phyloP scores from a whole-genome alignment of 2,888 invertebrate genomes.

The Calephelis perditalis region DNA sequence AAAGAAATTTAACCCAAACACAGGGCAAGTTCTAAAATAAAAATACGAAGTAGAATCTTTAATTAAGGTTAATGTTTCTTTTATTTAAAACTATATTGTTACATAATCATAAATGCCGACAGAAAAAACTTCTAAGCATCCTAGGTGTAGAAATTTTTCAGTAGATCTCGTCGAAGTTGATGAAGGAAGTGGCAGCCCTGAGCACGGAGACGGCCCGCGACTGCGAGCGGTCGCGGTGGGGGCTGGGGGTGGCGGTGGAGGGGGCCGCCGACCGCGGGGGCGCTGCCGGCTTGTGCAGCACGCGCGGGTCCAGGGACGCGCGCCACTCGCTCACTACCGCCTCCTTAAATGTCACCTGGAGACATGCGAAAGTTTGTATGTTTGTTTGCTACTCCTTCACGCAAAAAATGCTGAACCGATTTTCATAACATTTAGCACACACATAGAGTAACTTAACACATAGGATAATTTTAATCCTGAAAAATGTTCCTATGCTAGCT shows the following conservation, averaged over 20 bases:
- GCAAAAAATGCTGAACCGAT: too few species aligned
- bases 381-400: too few species aligned
- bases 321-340: slow-evolving; percentile 63
- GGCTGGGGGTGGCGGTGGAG: slow-evolving; percentile 48
- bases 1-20: too few species aligned
- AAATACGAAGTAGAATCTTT: too few species aligned
- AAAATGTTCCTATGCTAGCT: too few species aligned
- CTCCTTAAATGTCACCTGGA: slow-evolving; percentile 56
- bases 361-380: too few species aligned
- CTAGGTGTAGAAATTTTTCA: slow-evolving; percentile 26
- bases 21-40: too few species aligned
- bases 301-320: slow-evolving; percentile 57
- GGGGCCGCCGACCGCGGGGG: slow-evolving; percentile 60
- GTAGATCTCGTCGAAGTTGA: slow-evolving; percentile 68
- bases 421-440: too few species aligned
- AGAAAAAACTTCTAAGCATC: too few species aligned
- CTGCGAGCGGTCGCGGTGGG: slow-evolving; percentile 51
- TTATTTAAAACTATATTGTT: neutral
- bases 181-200: slow-evolving; percentile 60
- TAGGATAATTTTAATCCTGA: too few species aligned
- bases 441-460: too few species aligned
- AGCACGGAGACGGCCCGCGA: slow-evolving; percentile 66
- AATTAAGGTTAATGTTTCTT: neutral
- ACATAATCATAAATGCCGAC: too few species aligned
- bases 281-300: slow-evolving; percentile 51